These are phyloP conservation scores for Ctenopoma multispine DNA, from an alignment of 2,797 vertebrate species.

Conservation along the genomic window DNA sequence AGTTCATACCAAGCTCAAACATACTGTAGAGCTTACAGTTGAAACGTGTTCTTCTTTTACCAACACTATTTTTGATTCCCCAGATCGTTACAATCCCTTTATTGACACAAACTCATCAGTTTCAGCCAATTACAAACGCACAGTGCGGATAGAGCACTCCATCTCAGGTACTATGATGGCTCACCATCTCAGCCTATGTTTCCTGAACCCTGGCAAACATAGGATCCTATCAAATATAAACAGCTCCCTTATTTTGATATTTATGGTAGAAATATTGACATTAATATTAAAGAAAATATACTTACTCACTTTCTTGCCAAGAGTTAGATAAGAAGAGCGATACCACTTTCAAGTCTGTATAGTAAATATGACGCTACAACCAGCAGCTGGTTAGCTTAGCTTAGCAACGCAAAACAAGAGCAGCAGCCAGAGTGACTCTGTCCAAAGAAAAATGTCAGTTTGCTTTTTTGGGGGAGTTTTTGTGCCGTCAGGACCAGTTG, in stretches of 20 bases:
- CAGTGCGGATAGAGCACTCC: constrained; percentile 90
- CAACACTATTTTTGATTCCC: constrained; percentile 88
- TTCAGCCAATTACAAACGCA: constrained; percentile 90
- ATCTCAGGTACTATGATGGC: constrained; percentile 90
- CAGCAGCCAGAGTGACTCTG: no score
- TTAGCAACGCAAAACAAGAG: neutral
- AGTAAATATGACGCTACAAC: neutral
- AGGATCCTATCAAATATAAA: constrained; percentile 68
- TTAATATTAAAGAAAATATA: constrained; percentile 21
- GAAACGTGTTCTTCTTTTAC: constrained; percentile 78
- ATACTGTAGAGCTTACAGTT: constrained; percentile 67
- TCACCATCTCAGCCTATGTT: constrained; percentile 82
- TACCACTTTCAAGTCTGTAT: neutral
- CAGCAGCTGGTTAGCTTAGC: neutral
- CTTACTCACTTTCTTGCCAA: neutral
- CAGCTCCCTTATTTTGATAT: constrained; percentile 46
- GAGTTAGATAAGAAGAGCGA: constrained; percentile 7
- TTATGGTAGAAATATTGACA: constrained; percentile 48
- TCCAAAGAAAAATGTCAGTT: no score
- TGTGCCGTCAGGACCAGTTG: no score
- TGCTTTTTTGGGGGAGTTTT: no score
- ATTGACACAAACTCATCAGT: constrained; percentile 90
- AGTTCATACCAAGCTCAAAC: constrained; percentile 40
- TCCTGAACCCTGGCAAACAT: constrained; percentile 82
- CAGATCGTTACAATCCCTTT: constrained; percentile 94